Evolutionary conservation across 2,888 invertebrate species (phyloP), one percentile per base, ranked within the genome.

Genomic region (Geotrupes spiniger): DNA sequence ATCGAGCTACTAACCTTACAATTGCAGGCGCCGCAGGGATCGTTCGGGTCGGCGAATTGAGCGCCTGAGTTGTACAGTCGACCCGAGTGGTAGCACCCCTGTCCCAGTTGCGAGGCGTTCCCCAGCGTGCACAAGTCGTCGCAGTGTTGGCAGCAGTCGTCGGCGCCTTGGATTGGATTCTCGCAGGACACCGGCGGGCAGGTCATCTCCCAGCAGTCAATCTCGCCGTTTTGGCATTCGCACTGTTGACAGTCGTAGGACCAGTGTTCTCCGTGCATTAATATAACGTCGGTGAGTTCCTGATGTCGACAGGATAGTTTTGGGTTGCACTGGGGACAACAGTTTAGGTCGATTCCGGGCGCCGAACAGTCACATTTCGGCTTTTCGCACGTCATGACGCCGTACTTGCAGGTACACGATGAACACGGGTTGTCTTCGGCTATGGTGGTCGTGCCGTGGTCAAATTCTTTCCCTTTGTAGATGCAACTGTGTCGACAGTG

Each of bases 221-320:
- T 84, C 75, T 92, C 89, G 41, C 92, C 92, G 64, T 87, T 79
- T 85, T 90, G 78, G 75, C 93, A 93, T 78, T 92, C 91, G 78
- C 93, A 93, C 55, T 88, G 88, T 78, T 91, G 89, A 74, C 93
- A 93, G 74, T 92, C 88, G 76, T 90, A 91, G 61, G 89, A 85
- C 92, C 93, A 93, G 63, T 84, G 82, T 70, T 92, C 89, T 43
- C 91, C 91, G 69, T 87, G 89, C 70, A 81, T 82, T 71, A 88
- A 85, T 63, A 82, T 78, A 54, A 88, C 83, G 70, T 86, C 82
- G 61, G 81, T 79, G 64, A 88, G 79, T 71, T 89, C 88, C 72
- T 89, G 89, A 74, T 91, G 91, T 54, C 79, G 80, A 72, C 91
- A 91, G 61, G 83, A 82, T 64, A 82, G 80, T 56, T 79, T 78